Evolutionary conservation across 2,888 invertebrate genomes (phyloP).

Genomic region (Lucinisca nassula): DNA sequence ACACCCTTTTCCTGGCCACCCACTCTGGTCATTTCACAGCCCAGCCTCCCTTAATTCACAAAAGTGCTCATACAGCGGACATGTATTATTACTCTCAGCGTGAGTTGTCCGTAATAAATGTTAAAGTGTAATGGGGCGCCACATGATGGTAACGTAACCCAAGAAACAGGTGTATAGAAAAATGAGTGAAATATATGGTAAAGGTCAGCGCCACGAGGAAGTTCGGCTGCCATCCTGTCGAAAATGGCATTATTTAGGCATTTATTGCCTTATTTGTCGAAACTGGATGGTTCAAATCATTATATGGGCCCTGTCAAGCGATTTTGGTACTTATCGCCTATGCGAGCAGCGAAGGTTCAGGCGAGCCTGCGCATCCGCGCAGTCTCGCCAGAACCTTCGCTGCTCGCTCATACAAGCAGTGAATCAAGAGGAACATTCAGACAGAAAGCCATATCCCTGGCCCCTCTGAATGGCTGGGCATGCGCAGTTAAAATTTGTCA

Average conservation of each 20-base stretch:
- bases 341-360: too few relatives aligned
- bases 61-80: not conserved
- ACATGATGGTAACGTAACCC: not conserved
- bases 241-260: not conserved
- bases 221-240: not conserved
- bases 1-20: not conserved
- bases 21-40: conserved; percentile 8
- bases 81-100: not conserved
- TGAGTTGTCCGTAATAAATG: conserved; percentile 4
- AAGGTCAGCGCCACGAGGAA: not conserved
- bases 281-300: too few relatives aligned
- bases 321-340: too few relatives aligned
- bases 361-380: too few relatives aligned
- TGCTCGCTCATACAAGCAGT: too few relatives aligned
- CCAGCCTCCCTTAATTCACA: not conserved
- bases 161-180: not conserved
- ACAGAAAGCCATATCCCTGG: too few relatives aligned
- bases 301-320: too few relatives aligned
- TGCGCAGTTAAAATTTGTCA: too few relatives aligned
- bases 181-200: not conserved
- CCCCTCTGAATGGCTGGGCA: too few relatives aligned
- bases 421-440: too few relatives aligned
- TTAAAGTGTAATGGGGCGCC: not conserved
- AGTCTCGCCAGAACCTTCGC: too few relatives aligned
- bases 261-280: too few relatives aligned